A percentile compares a stretch with the other conserved stretches of the same genome.
Evolutionary conservation across 2,888 invertebrate species (phyloP).

Genomic region (Caenorhabditis parvicauda): DNA sequence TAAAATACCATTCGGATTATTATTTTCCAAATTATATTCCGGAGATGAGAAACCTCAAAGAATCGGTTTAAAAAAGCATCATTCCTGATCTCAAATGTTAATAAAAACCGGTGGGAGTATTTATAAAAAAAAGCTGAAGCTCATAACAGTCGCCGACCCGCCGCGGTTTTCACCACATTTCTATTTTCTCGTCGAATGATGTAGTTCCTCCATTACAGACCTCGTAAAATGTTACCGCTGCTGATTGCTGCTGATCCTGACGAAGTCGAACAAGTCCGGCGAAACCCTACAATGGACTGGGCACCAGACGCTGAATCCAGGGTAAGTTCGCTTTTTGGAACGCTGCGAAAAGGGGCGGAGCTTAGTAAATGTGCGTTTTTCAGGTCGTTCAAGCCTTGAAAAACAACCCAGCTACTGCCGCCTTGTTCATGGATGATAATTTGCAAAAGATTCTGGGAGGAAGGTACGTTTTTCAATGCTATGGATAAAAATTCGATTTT

Average conservation of each 20-base stretch:
- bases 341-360: too few species aligned
- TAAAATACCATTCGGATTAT: not conserved
- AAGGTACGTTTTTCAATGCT: conserved; percentile 7
- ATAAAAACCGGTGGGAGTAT: too few species aligned
- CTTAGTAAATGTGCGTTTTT: too few species aligned
- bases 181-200: too few species aligned
- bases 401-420: conserved; percentile 52
- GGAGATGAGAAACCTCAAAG: too few species aligned
- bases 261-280: conserved; percentile 19
- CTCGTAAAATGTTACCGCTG: conserved; percentile 55
- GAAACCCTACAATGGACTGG: conserved; percentile 18
- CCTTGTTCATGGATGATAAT: conserved; percentile 45
- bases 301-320: conserved; percentile 18
- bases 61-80: too few species aligned
- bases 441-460: conserved; percentile 37
- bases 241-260: conserved; percentile 39
- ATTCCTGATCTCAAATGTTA: too few species aligned
- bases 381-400: conserved; percentile 35
- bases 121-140: too few species aligned
- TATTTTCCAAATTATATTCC: too few species aligned
- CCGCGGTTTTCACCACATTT: too few species aligned
- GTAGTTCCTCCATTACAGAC: too few species aligned
- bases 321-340: conserved; percentile 20
- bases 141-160: not conserved
- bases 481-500: too few species aligned